Evolutionary conservation across 2,797 vertebrate genomes (phyloP).

Genomic region (Lutra lutra): DNA sequence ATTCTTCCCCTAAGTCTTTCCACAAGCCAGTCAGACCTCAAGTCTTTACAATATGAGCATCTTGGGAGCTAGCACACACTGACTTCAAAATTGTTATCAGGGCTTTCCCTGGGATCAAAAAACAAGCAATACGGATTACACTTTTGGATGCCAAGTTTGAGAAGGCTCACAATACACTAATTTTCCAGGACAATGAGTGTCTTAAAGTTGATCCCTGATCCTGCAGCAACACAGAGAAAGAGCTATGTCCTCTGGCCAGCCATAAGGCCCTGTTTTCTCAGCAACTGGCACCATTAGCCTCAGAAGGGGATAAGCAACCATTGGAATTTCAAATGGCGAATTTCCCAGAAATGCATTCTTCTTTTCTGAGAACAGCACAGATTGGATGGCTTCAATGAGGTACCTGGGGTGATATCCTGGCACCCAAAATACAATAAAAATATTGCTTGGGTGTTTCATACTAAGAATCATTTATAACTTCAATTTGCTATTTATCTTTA

Average conservation of each 20-base stretch:
- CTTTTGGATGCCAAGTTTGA: neutral
- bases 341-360: slow-evolving; percentile 72
- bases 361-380: slow-evolving; percentile 70
- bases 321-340: slow-evolving; percentile 67
- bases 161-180: neutral
- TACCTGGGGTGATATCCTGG: slow-evolving; percentile 65
- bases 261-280: slow-evolving; percentile 54
- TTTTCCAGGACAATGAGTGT: slow-evolving; percentile 21
- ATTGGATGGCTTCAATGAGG: slow-evolving; percentile 49
- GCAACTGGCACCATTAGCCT: slow-evolving; percentile 67
- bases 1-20: slow-evolving; percentile 29
- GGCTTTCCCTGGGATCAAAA: slow-evolving; percentile 16
- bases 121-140: neutral
- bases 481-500: slow-evolving; percentile 42
- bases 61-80: neutral
- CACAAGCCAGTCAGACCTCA: neutral
- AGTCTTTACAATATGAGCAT: neutral
- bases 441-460: slow-evolving; percentile 50
- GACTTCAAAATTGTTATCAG: slow-evolving; percentile 13
- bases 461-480: slow-evolving; percentile 67
- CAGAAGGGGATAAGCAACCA: slow-evolving; percentile 72
- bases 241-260: neutral
- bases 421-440: slow-evolving; percentile 52
- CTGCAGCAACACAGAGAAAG: neutral
- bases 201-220: slow-evolving; percentile 35